phyloP scores from a whole-genome alignment of 2,797 vertebrate genomes.

The Alectoris magna region DNA sequence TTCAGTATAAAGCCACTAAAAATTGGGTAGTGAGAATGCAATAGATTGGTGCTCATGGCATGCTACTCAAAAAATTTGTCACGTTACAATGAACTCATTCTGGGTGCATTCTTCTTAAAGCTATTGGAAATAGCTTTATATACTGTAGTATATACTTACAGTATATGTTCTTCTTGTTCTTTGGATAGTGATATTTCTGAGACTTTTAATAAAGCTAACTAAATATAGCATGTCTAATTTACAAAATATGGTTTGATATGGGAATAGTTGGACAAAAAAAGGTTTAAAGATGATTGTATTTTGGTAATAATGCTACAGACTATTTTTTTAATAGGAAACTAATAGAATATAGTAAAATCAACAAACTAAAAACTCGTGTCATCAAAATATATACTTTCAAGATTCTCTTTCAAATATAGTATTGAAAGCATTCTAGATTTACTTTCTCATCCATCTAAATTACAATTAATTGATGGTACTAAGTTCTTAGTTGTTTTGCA shows the following conservation, averaged over 20 bases:
- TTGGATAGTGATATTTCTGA: background rate
- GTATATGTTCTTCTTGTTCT: background rate
- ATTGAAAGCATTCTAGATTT: background rate
- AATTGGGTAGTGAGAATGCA: background rate
- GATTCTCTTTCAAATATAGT: background rate
- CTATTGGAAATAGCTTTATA: background rate
- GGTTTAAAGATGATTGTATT: background rate
- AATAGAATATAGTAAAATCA: background rate
- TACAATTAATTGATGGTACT: background rate
- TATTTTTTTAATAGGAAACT: background rate
- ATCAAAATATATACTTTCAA: background rate
- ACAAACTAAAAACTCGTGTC: background rate
- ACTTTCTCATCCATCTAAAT: background rate
- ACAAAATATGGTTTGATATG: background rate
- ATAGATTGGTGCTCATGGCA: background rate
- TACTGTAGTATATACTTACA: background rate
- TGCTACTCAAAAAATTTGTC: background rate
- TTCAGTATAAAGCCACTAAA: conserved; percentile 27
- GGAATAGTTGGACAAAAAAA: background rate
- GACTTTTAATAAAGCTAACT: background rate
- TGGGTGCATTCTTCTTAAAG: background rate
- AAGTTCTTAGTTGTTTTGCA: background rate
- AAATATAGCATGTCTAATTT: background rate
- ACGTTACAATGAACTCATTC: background rate
- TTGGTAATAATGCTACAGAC: background rate